These are phyloP conservation scores for Ostrea denselamellosa DNA, from an alignment of 1,140 invertebrate species.

Conservation along the genomic window DNA sequence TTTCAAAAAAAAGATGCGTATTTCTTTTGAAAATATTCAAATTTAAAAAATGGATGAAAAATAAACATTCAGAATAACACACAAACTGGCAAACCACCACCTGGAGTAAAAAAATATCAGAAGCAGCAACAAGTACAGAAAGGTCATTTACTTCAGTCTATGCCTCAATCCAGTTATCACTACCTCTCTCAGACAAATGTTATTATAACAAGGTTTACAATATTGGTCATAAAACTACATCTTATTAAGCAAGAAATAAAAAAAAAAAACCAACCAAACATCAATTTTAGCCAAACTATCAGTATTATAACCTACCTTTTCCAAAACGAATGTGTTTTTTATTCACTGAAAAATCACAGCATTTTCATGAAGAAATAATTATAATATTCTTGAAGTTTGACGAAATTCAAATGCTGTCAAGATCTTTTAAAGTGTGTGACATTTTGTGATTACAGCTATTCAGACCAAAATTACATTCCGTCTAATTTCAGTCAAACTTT, in stretches of 20 bases:
- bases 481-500: background rate
- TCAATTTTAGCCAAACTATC: background rate
- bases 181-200: background rate
- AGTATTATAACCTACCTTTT: slow-evolving; percentile 16
- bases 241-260: slow-evolving; percentile 21
- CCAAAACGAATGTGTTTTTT: slow-evolving; percentile 26
- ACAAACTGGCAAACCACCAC: background rate
- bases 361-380: background rate
- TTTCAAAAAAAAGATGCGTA: too few species aligned
- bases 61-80: background rate
- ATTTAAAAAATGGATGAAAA: too few species aligned
- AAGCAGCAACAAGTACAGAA: background rate
- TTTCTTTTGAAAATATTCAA: too few species aligned
- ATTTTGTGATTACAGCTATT: background rate
- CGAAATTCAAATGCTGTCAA: background rate
- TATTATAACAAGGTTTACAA: background rate
- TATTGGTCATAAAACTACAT: slow-evolving; percentile 5
- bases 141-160: too few species aligned
- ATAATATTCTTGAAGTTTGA: background rate
- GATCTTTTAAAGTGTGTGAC: background rate
- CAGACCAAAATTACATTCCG: background rate
- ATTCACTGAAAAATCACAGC: slow-evolving; percentile 37
- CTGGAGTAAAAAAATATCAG: background rate
- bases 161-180: background rate
- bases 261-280: background rate